phyloP scores from a whole-genome alignment of 2,888 invertebrate genomes.

The Hymenopus coronatus region DNA sequence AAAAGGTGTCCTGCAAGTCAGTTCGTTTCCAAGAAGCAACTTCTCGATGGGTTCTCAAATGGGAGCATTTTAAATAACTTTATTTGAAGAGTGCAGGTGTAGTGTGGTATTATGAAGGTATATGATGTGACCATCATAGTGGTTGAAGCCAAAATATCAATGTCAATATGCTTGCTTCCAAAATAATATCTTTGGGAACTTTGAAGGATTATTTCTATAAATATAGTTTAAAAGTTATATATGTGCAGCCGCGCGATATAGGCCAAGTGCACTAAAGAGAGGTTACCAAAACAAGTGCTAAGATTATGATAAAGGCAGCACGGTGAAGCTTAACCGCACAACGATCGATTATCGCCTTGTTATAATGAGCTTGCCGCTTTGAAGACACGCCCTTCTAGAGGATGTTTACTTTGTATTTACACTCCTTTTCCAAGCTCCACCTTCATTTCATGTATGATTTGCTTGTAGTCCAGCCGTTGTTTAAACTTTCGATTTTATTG shows the following conservation, averaged over 20 bases:
- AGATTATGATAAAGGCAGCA: background rate
- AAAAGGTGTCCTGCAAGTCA: no score
- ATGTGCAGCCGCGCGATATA: background rate
- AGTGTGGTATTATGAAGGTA: no score
- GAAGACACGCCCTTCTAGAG: background rate
- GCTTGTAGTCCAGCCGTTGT: no score
- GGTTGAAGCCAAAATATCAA: background rate
- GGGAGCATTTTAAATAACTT: no score
- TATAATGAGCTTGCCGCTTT: background rate
- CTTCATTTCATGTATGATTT: no score
- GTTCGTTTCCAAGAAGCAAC: no score
- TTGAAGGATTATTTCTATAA: background rate
- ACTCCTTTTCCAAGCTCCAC: no score
- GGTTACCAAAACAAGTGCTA: background rate
- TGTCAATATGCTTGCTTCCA: background rate
- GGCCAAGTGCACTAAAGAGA: background rate
- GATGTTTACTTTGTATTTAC: background rate
- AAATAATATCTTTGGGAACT: background rate
- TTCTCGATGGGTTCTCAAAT: no score
- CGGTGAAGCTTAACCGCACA: background rate
- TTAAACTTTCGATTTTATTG: no score
- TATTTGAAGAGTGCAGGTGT: no score
- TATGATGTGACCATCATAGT: no score
- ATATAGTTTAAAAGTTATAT: background rate
- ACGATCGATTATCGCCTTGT: background rate